A percentile compares a stretch with the other conserved stretches of the same genome.
Evolutionary conservation across 2,797 vertebrate species (phyloP).

Genomic region (Schizopygopsis malacanthus): DNA sequence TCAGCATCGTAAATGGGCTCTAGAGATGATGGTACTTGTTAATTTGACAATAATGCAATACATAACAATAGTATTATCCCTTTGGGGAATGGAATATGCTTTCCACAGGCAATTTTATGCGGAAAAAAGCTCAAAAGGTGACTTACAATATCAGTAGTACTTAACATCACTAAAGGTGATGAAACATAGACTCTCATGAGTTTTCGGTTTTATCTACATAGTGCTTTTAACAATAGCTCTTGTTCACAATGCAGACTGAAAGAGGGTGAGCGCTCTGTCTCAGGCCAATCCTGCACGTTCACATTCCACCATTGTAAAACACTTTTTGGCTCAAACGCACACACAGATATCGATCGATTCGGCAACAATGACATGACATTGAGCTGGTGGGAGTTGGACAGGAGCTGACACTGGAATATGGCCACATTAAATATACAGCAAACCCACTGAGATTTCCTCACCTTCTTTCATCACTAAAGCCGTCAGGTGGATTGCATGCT

Average conservation of each 20-base stretch:
- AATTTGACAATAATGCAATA: background rate
- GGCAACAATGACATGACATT: conserved; percentile 46
- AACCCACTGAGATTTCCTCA: conserved; percentile 38
- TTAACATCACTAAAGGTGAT: conserved; percentile 8
- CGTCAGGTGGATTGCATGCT: conserved; percentile 17
- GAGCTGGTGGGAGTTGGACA: conserved; percentile 27
- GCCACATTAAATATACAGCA: conserved; percentile 51
- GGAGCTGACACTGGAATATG: conserved; percentile 34
- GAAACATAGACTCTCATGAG: conserved; percentile 19
- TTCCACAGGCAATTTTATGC: background rate
- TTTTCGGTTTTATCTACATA: background rate
- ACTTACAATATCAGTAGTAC: conserved; percentile 14
- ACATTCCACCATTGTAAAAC: background rate
- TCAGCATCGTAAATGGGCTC: background rate
- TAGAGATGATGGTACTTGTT: background rate
- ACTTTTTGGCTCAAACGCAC: conserved; percentile 13
- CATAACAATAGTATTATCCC: background rate
- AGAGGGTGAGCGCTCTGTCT: background rate
- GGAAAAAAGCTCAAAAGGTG: background rate
- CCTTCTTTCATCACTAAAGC: conserved; percentile 46
- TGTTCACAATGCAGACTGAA: background rate
- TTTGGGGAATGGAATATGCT: conserved; percentile 2
- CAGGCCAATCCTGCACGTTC: background rate
- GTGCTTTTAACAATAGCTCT: conserved; percentile 4
- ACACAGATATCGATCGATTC: conserved; percentile 36